Evolutionary conservation across 1,140 invertebrate genomes (phyloP).

Genomic region (Zaprionus capensis): DNA sequence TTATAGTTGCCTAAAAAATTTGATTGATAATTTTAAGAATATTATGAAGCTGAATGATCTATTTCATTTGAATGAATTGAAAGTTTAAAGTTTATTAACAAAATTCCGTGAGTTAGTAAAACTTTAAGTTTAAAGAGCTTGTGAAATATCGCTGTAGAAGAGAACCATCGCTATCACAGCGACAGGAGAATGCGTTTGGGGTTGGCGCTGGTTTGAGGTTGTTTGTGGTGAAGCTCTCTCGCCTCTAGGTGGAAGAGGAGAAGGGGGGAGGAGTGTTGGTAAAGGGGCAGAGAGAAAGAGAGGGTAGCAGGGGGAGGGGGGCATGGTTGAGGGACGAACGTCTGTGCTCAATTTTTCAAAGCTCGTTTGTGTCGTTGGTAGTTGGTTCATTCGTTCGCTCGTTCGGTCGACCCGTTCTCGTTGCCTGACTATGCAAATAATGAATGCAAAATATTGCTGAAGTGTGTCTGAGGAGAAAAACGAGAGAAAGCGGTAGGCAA

Average conservation of each 20-base stretch:
- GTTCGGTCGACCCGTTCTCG: slow-evolving; percentile 10
- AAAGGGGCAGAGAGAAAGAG: background rate
- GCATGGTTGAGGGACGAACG: slow-evolving; percentile 14
- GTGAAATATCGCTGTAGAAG: background rate
- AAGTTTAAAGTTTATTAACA: too few relatives aligned
- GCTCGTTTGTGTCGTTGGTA: slow-evolving; percentile 71
- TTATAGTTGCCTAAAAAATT: too few relatives aligned
- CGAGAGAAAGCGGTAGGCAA: background rate
- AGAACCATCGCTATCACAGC: slow-evolving; percentile 13
- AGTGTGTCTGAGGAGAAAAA: slow-evolving; percentile 55
- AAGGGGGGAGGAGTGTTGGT: background rate
- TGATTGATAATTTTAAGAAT: too few relatives aligned
- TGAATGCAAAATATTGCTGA: slow-evolving; percentile 79
- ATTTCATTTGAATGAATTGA: too few relatives aligned
- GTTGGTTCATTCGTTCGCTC: slow-evolving; percentile 40
- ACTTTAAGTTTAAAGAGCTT: background rate
- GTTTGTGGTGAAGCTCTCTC: slow-evolving; percentile 18
- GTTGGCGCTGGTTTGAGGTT: slow-evolving; percentile 22
- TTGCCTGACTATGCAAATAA: slow-evolving; percentile 71
- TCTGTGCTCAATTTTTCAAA: slow-evolving; percentile 77
- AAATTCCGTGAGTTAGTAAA: background rate
- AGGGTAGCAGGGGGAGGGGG: background rate
- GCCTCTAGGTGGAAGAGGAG: background rate
- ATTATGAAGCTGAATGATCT: background rate
- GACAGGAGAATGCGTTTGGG: slow-evolving; percentile 14